phyloP scores from a whole-genome alignment of 2,888 invertebrate species.

The Caenorhabditis sp. region DNA sequence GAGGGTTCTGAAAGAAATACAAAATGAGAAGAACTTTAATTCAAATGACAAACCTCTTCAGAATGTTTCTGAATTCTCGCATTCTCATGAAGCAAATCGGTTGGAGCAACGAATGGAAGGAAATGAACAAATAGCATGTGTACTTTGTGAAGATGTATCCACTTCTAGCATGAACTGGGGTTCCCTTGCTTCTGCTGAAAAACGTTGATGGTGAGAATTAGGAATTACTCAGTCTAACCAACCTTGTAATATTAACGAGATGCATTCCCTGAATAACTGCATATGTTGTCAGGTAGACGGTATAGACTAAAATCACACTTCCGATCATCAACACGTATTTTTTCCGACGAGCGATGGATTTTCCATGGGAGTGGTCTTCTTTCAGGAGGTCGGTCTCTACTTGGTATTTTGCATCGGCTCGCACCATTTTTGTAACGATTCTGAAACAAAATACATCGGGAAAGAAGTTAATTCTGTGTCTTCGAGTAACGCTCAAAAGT shows the following conservation, averaged over 20 bases:
- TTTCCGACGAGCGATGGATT: constrained; percentile 67
- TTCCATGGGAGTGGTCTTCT: constrained; percentile 57
- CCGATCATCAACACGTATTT: constrained; percentile 79
- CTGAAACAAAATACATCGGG: constrained; percentile 49
- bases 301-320: constrained; percentile 76
- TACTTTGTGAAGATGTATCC: constrained; percentile 66
- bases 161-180: constrained; percentile 44
- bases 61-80: constrained; percentile 73
- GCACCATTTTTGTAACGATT: constrained; percentile 67
- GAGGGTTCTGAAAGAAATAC: constrained; percentile 44
- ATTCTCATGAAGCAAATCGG: constrained; percentile 79
- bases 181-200: constrained; percentile 50
- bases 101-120: constrained; percentile 76
- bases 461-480: too few species aligned
- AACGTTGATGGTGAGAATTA: too few species aligned
- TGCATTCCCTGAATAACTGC: constrained; percentile 73
- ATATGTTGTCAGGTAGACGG: constrained; percentile 74
- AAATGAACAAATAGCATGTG: constrained; percentile 71
- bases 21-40: neutral
- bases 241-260: constrained; percentile 66
- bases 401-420: constrained; percentile 61
- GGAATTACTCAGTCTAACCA: too few species aligned
- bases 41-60: constrained; percentile 60
- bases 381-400: constrained; percentile 60
- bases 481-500: too few species aligned